Base-by-base conservation (phyloP, 2,797 vertebrate species). In the Sarcophilus harrisii region DNA sequence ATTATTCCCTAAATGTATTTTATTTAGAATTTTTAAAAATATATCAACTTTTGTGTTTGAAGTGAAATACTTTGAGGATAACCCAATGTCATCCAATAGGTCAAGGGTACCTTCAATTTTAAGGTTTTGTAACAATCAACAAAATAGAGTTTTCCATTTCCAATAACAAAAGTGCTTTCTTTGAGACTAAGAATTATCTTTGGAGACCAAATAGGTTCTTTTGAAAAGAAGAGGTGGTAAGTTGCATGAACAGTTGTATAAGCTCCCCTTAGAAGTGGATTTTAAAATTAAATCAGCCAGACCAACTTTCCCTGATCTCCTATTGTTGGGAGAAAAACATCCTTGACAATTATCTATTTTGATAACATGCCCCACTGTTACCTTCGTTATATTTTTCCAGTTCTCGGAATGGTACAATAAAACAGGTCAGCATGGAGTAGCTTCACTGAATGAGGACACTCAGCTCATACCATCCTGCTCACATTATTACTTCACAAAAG, bases 361-460 rank as follows among this genome's bases (percentile, higher is more conserved):
- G 91, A 81, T 94, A 57, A 11, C 2, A 16, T 57, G 49, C 27
- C 55, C 66, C 4, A 13, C 38, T 90, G 54, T 89, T 58, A 28
- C 52, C 11, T 28, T 91, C 49, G 57, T 38, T 52, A 38, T 8
- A 52, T 73, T 91, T 87, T 96, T 57, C 81, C 66, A 55, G 45
- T 92, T 81, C 91, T 94, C 58, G 27, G 58, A 95, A 94, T 14
- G 59, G 8, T 24, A 4, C 10, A 93, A 90, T 59, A 90, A 21
- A 91, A 6, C 52, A 81, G 90, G 58, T 87, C 49, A 30, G 16
- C 52, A 32, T 45, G 29, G 27, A 49, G n/a, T 45, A 55, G 32
- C 24, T 28, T 21, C 57, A 95, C 49, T 89, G 91, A 57, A 91
- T 92, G 91, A 96, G 92, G 94, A 94, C 95, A 97, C 94, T 28